Conservation (phyloP, 2,888 invertebrate species). For the Drosophila affinis region DNA sequence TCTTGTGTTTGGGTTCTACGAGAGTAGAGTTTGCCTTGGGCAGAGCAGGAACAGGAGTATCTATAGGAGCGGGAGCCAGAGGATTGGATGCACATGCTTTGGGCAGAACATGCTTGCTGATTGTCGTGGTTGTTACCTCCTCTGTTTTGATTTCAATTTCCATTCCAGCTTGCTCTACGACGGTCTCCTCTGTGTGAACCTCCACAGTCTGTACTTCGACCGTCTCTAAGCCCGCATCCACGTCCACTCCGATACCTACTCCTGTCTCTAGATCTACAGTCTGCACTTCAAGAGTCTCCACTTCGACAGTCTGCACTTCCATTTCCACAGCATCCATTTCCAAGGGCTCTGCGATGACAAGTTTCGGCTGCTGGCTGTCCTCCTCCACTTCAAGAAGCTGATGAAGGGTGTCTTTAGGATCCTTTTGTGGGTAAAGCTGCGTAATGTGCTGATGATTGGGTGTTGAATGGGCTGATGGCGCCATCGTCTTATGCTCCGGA, state of each 20-base stretch:
- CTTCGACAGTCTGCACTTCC: neutral
- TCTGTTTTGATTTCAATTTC: neutral
- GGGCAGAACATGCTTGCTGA: neutral
- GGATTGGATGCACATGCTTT: neutral
- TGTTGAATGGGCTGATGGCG: slow-evolving; percentile 41
- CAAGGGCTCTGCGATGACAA: neutral
- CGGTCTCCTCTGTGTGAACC: neutral
- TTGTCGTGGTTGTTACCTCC: neutral
- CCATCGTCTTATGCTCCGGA: slow-evolving; percentile 1
- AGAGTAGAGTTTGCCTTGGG: slow-evolving; percentile 18
- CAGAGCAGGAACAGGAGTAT: neutral
- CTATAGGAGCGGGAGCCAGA: neutral
- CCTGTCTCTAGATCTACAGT: slow-evolving; percentile 14
- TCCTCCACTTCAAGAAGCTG: neutral
- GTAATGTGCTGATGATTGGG: slow-evolving; percentile 27
- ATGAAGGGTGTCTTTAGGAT: neutral
- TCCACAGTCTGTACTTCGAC: neutral
- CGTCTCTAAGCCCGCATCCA: neutral
- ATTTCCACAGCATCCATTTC: neutral
- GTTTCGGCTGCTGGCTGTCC: neutral
- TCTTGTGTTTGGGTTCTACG: neutral
- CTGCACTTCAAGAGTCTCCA: slow-evolving; percentile 7
- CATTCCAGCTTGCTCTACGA: neutral
- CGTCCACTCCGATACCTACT: neutral
- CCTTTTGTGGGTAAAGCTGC: neutral